These are phyloP conservation scores for Eupithecia subfuscata DNA, from an alignment of 2,888 invertebrate species.

Conservation along the genomic window DNA sequence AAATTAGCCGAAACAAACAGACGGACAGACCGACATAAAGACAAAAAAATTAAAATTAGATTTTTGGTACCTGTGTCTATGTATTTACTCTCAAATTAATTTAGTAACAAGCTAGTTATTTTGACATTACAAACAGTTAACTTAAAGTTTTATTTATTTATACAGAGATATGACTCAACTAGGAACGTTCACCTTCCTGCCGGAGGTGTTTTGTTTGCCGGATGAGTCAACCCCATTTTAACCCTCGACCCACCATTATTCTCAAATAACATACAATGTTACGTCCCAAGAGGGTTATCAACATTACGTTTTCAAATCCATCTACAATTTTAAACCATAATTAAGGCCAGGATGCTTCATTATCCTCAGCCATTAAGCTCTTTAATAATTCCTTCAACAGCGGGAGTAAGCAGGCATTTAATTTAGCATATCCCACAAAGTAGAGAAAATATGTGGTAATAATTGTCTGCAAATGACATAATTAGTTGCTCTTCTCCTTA, in stretches of 20 bases:
- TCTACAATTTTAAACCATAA: constrained; percentile 3
- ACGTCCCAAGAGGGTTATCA: background rate
- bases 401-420: background rate
- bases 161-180: background rate
- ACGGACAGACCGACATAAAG: too few relatives aligned
- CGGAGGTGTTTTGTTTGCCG: background rate
- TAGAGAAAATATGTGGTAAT: background rate
- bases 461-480: too few relatives aligned
- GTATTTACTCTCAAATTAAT: too few relatives aligned
- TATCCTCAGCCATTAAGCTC: constrained; percentile 5
- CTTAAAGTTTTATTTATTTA: background rate
- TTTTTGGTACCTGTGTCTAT: too few relatives aligned
- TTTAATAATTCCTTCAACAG: background rate
- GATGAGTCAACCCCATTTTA: background rate
- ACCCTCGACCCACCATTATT: background rate
- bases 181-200: background rate
- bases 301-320: constrained; percentile 4
- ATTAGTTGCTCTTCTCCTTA: too few relatives aligned
- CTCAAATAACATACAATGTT: background rate
- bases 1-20: background rate
- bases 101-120: too few relatives aligned
- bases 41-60: too few relatives aligned
- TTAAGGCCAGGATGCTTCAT: constrained; percentile 1
- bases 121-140: too few relatives aligned
- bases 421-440: background rate